Conservation (phyloP, 2,113 vertebrate genomes). For the Equus quagga region DNA sequence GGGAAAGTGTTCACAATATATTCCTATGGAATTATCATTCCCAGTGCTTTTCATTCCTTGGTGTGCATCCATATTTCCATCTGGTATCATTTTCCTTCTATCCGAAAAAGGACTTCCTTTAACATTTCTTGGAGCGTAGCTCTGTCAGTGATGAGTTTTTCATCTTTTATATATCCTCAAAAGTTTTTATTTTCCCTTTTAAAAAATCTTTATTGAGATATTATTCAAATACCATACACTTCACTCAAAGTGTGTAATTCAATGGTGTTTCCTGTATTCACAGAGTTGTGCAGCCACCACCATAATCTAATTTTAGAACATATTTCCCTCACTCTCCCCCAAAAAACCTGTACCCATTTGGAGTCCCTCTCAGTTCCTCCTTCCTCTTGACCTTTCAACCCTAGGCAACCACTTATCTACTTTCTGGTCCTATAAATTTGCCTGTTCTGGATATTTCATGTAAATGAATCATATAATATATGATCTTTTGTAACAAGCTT, state of each 20-base stretch:
- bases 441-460: not conserved
- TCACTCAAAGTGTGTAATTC: not conserved
- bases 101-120: not conserved
- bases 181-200: slow-evolving; percentile 28
- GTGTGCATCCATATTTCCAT: not conserved
- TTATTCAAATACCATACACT: not conserved
- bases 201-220: not conserved
- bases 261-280: not conserved
- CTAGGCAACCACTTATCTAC: not conserved
- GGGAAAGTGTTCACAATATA: not conserved
- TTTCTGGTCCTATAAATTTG: not conserved
- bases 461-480: not conserved
- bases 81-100: not conserved
- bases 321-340: not conserved
- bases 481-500: not conserved
- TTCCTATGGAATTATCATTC: not conserved
- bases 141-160: not conserved
- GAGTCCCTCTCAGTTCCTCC: not conserved
- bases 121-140: not conserved
- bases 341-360: not conserved
- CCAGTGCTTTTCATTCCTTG: not conserved
- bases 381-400: not conserved
- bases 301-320: not conserved
- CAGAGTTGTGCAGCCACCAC: not conserved
- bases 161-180: not conserved